These are phyloP conservation scores for Strigamia crassipes DNA, from an alignment of 2,888 invertebrate species.

Conservation along the genomic window DNA sequence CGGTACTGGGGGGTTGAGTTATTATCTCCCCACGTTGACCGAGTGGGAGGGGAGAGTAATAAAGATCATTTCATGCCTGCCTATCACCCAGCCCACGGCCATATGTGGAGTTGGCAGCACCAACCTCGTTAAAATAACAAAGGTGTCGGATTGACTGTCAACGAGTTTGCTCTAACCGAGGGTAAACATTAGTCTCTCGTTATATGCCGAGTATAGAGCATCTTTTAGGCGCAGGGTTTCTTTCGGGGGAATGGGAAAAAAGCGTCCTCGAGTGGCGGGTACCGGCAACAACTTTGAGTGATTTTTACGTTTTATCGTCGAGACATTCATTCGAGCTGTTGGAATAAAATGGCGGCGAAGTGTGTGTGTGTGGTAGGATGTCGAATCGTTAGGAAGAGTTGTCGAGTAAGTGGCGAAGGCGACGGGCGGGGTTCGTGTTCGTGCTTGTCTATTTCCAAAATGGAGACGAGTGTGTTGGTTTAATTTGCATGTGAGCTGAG, in stretches of 20 bases:
- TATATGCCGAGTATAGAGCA: not conserved
- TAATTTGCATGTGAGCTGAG: slow-evolving; percentile 34
- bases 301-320: not conserved
- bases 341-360: not conserved
- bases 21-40: slow-evolving; percentile 44
- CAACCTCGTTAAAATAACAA: not conserved
- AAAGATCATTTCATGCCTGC: slow-evolving; percentile 47
- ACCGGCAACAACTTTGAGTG: not conserved
- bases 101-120: slow-evolving; percentile 26
- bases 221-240: too few relatives aligned
- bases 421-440: not conserved
- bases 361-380: not conserved
- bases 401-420: slow-evolving; percentile 14
- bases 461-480: slow-evolving; percentile 6
- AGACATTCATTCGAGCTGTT: not conserved
- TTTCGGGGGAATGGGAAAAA: not conserved
- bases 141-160: not conserved
- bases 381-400: slow-evolving; percentile 6
- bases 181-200: too few relatives aligned
- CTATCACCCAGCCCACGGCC: slow-evolving; percentile 39
- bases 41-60: slow-evolving; percentile 45
- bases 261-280: not conserved
- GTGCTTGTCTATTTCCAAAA: not conserved
- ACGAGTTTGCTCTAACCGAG: not conserved
- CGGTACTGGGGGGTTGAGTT: slow-evolving; percentile 39